Evolutionary conservation across 2,113 vertebrate genomes (phyloP), one percentile per base, ranked within the genome.

Genomic region (Nibea coibor): DNA sequence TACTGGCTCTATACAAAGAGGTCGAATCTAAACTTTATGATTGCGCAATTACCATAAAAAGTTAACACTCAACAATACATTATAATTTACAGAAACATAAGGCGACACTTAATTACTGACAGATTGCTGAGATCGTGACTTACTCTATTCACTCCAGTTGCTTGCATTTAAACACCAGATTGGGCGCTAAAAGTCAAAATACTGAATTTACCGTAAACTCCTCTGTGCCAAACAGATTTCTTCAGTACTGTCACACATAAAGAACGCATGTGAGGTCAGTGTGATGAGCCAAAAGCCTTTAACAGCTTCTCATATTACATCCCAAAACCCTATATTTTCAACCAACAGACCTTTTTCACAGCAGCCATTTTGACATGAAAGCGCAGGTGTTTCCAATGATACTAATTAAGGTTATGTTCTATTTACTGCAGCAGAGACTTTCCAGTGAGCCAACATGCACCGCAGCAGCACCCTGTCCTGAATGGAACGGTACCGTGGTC

Each of bases 91-190:
- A 53, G 28, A 54, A 66, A 73, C 17, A 70, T 54, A 48, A 83
- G 51, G 17, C 7, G n/a, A 59, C 39, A 45, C 43, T 22, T 42
- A 14, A 24, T 64, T 58, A 22, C 28, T 24, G 64, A 69, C 64
- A 78, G 43, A 65, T 20, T 72, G 54, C 17, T 81, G 10, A 59
- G 57, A 72, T 24, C 63, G 66, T 58, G 66, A 62, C 57, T 51
- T 31, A 22, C 14, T 80, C n/a, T 17, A 53, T 47, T 59, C 28
- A 28, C 54, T 10, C 31, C 19, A 51, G n/a, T 39, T 70, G 26
- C 10, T 54, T 24, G 48, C 24, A 24, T 59, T 12, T 28, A 42
- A 51, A 59, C 57, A 84, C 1, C 20, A 26, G n/a, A 43, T 0
- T 53, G 11, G 66, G 42, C 22, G 8, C 17, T 68, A 43, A 7